phyloP scores from a whole-genome alignment of 2,888 invertebrate genomes.

The Phaedon cochleariae region DNA sequence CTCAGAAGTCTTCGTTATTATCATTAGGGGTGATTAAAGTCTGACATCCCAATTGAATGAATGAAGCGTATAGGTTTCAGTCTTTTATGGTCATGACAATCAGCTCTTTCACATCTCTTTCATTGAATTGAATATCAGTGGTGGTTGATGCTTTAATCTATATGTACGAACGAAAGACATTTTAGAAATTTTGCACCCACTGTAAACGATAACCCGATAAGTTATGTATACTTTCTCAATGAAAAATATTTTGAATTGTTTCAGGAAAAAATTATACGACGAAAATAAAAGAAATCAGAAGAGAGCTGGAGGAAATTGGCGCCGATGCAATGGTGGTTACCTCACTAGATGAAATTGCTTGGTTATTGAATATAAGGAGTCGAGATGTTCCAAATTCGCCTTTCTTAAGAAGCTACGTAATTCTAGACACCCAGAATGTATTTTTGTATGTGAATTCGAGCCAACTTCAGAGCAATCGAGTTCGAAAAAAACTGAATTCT shows the following conservation, averaged over 20 bases:
- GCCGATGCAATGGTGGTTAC: constrained; percentile 85
- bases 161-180: too few species aligned
- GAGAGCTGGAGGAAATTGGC: constrained; percentile 68
- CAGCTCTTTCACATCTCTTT: too few species aligned
- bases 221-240: too few species aligned
- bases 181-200: too few species aligned
- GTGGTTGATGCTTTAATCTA: too few species aligned
- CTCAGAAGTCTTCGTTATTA: too few species aligned
- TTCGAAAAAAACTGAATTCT: constrained; percentile 63
- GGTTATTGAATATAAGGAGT: constrained; percentile 89
- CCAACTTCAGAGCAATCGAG: constrained; percentile 65
- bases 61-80: too few species aligned
- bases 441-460: constrained; percentile 75
- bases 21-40: too few species aligned
- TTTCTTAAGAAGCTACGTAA: constrained; percentile 78
- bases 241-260: constrained; percentile 34
- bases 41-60: too few species aligned
- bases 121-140: too few species aligned
- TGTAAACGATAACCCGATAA: too few species aligned
- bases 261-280: constrained; percentile 76
- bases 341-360: constrained; percentile 87
- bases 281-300: constrained; percentile 75
- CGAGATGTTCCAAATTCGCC: constrained; percentile 84
- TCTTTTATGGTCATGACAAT: too few species aligned
- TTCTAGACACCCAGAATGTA: constrained; percentile 72